Evolutionary conservation across 2,113 vertebrate genomes (phyloP), one percentile per base, ranked within the genome.

Genomic region (Amblyopsis rosae): DNA sequence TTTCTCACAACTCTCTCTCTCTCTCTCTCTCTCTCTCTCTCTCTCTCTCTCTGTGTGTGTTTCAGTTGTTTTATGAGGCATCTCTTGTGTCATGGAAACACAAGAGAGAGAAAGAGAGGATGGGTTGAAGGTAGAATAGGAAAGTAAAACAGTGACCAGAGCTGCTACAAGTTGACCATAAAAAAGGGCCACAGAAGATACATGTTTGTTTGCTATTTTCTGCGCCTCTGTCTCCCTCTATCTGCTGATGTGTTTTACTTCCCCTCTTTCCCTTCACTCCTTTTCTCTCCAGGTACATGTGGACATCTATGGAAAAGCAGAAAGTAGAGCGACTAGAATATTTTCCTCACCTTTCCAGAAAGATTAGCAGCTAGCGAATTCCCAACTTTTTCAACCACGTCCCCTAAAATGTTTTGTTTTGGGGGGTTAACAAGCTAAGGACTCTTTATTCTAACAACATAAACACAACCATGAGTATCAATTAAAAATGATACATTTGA

Each of bases 141-240:
- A 72, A 33, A 2, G 9, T 17, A 4, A 33, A n/a, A 32, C 5
- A 41, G 33, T 6, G 33, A 60, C 58, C 12, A 7, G 26, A 15
- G 3, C 55, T 19, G 16, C 15, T 57, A 9, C 10, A 16, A 17
- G 12, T 11, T 26, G 26, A 26, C 45, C 10, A 12, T 11, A 17
- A 33, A 7, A 19, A 12, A 4, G 6, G n/a, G 12, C 32, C 17
- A 4, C 33, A 8, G 13, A 33, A 10, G 49, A 65, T 5, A 35
- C 9, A 12, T 17, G 12, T 46, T 45, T 41, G 26, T 15, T 32
- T 45, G 15, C 59, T 47, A n/a, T 45, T 13, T 12, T 15, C 59
- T 45, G 58, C 13, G 13, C 35, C 45, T 47, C 60, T 63, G 62
- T 63, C 62, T 63, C 47, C 17, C 62, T 63, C 47, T 50, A 19